A percentile compares a stretch with the other conserved stretches of the same genome.
These are phyloP conservation scores for Archips crataeganus DNA, from an alignment of 2,888 invertebrate genomes.

Conservation along the genomic window DNA sequence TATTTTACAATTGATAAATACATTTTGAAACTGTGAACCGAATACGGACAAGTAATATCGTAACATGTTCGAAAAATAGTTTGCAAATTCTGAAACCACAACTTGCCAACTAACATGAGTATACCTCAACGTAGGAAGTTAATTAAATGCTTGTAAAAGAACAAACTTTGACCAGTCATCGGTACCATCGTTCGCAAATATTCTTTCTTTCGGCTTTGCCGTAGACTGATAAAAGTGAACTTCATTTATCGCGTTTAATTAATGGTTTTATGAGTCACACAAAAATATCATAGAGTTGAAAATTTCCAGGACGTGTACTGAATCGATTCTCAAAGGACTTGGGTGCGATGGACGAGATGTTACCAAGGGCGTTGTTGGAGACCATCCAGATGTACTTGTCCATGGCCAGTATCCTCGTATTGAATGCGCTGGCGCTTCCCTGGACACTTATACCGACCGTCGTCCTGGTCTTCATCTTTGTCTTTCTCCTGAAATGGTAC, in stretches of 20 bases:
- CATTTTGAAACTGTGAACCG: too few species aligned
- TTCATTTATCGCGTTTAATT: background rate
- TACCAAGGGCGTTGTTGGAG: constrained; percentile 89
- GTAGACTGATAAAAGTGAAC: too few species aligned
- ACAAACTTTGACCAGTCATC: too few species aligned
- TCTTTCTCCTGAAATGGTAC: constrained; percentile 88
- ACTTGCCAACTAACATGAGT: too few species aligned
- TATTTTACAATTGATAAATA: too few species aligned
- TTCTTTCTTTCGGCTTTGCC: too few species aligned
- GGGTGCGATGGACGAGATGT: constrained; percentile 91
- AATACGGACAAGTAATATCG: too few species aligned
- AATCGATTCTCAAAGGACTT: constrained; percentile 95
- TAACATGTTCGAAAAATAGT: too few species aligned
- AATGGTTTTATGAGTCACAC: background rate
- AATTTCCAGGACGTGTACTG: constrained; percentile 84
- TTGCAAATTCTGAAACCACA: too few species aligned
- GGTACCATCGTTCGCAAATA: too few species aligned
- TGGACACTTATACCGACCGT: constrained; percentile 76
- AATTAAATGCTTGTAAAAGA: too few species aligned
- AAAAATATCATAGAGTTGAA: background rate
- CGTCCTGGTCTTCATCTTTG: constrained; percentile 83
- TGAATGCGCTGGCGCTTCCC: constrained; percentile 74
- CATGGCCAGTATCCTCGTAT: constrained; percentile 66
- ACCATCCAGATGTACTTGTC: constrained; percentile 84
- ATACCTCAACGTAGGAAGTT: too few species aligned